Evolutionary conservation across 2,888 invertebrate genomes (phyloP), one percentile per base, ranked within the genome.

Genomic region (Rhamphomyia laevipes): DNA sequence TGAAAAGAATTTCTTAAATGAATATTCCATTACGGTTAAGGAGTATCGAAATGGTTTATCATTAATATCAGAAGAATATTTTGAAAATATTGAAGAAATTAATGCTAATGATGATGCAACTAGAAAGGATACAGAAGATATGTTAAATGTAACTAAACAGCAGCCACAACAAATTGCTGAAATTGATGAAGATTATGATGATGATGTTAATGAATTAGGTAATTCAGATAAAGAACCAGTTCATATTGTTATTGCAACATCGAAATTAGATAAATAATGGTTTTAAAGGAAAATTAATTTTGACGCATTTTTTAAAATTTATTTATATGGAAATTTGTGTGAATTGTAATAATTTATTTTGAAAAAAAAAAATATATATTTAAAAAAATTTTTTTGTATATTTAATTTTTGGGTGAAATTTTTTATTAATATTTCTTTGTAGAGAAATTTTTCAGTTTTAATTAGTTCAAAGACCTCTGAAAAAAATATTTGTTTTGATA

Each of bases 1-100:
- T 21, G 65, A 61, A 0, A 57, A 63, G 12, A 68, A 67, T 42
- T 70, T 63, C 48, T 53, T 68, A 10, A 63, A 69, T 17, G 68
- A 68, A 35, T 68, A 63, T 49, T 62, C 59, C 35, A 58, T 63
- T 33, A 62, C 66, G 0, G 62, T 62, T 13, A 59, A 57, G 15
- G 69, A 69, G 35, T 51, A 55, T 0, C 58, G 57, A 9, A 55
- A 55, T 47, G 67, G 67, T 11, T 61, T 62, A 23, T 62, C 50
- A 35, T 56, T 67, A 41, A 58, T 67, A 12, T 66, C 67, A 21
- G 61, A 66, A 5, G 66, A 66, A 4, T 67, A 58, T 47, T 67
- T 59, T 43, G 55, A 64, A 6, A 64, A 59, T 37, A 55, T 66
- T 46, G 62, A 60, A 21, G 56, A 58, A 11, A 45, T 57, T 9